Evolutionary conservation across 2,888 invertebrate genomes (phyloP), one percentile per base, ranked within the genome.

Genomic region (Oegoconia quadripuncta): DNA sequence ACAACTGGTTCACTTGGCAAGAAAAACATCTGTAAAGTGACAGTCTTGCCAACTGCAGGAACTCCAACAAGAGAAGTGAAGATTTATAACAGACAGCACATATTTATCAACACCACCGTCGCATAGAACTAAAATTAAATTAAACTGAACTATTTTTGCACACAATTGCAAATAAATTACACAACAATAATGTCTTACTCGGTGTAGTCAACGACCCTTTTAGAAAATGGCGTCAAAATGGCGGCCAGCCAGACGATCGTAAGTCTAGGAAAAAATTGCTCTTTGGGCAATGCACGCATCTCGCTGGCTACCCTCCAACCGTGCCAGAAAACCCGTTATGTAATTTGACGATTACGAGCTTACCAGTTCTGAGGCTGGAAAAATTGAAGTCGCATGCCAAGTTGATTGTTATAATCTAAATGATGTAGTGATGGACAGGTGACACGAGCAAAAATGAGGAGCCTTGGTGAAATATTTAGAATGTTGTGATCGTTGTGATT

Each of bases 221-320:
- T 44, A 44, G 44, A 49, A 59, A 52, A 59, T 60, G 54, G 55
- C 52, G 52, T 55, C 54, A 63, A 63, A 55, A 74, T 79, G 77
- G 77, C 80, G 39, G 54, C 41, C 52, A 48, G 66, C 75, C 79
- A 79, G 73, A 65, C 65, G 48, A 50, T 53, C 47, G 51, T 58
- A 63, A 58, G 60, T 62, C 60, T 65, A 35, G 52, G 46, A 55
- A 64, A 74, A 74, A 73, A 66, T 52, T 53, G 55, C 47, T 51
- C 48, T 64, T 58, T 55, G 64, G 65, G 55, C 61, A 70, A 59
- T 69, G 64, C 59, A 66, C 61, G 55, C 45, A 44, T 52, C 51
- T 44, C 46, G 37, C 70, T 80, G 79, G 80, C 73, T 44, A 29
- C 17, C 32, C 58, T 74, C 80, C 80, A 81, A 79, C 54, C 66